These are phyloP conservation scores for Electrophaes corylata DNA, from an alignment of 2,888 invertebrate species.

Conservation along the genomic window DNA sequence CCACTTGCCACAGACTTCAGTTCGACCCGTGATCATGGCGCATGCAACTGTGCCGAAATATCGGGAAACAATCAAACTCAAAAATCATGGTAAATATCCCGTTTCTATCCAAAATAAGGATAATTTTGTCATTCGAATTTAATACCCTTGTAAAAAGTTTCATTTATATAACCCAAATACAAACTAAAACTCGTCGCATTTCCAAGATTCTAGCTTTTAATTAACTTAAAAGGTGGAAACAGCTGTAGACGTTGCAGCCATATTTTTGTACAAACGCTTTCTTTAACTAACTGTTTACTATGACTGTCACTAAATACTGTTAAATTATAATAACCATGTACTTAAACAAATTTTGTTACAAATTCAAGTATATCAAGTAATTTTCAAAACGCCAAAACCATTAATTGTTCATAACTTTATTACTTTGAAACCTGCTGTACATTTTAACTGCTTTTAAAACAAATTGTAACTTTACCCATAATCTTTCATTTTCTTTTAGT, in stretches of 20 bases:
- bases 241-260: background rate
- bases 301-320: no score
- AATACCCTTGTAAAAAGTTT: background rate
- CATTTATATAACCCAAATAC: background rate
- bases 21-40: no score
- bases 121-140: no score
- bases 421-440: background rate
- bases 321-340: no score
- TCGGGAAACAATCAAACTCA: no score
- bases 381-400: background rate
- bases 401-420: background rate
- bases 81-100: no score
- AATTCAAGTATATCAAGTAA: background rate
- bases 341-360: no score
- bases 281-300: background rate
- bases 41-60: no score
- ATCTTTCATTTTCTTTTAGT: background rate
- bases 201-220: no score
- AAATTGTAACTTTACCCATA: background rate
- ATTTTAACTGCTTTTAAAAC: background rate
- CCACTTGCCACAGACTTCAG: no score
- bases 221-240: background rate
- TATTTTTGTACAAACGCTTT: background rate
- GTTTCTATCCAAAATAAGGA: no score
- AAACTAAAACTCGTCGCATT: background rate